Conservation (phyloP, 2,113 vertebrate genomes). For the Jaculus jaculus region DNA sequence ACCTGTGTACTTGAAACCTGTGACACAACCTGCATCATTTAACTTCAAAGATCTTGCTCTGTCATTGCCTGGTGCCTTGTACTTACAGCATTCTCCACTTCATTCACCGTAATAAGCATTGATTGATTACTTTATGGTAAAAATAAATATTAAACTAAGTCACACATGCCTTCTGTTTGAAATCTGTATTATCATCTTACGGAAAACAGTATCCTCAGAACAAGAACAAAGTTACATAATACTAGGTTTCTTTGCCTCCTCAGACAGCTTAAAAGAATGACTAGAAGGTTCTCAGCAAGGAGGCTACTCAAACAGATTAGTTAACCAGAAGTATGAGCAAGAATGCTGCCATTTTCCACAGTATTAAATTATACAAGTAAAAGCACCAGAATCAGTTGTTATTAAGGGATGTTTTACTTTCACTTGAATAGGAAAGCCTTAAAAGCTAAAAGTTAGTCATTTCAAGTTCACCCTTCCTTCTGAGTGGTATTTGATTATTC, state of each 20-base stretch:
- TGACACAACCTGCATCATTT: background rate
- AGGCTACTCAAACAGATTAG: slow-evolving; percentile 50
- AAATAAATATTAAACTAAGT: background rate
- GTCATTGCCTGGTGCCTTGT: background rate
- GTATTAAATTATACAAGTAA: slow-evolving; percentile 70
- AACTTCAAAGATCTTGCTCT: background rate
- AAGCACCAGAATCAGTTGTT: slow-evolving; percentile 68
- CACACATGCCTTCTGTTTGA: background rate
- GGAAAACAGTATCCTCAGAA: background rate
- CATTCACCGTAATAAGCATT: background rate
- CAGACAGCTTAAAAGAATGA: background rate
- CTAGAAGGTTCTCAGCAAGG: slow-evolving; percentile 26
- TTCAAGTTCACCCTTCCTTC: slow-evolving; percentile 79
- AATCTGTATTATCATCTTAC: slow-evolving; percentile 25
- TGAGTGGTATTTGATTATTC: slow-evolving; percentile 83
- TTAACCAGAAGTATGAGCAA: slow-evolving; percentile 61
- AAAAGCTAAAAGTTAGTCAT: slow-evolving; percentile 79
- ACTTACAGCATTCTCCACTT: background rate
- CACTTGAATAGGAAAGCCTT: slow-evolving; percentile 71
- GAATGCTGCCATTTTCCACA: slow-evolving; percentile 43
- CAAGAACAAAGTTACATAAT: background rate
- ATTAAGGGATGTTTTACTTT: slow-evolving; percentile 79
- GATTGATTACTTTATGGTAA: background rate
- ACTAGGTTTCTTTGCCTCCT: background rate
- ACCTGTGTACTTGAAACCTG: background rate